Evolutionary conservation across 2,888 invertebrate species (phyloP).

Genomic region (Clostera curtula): DNA sequence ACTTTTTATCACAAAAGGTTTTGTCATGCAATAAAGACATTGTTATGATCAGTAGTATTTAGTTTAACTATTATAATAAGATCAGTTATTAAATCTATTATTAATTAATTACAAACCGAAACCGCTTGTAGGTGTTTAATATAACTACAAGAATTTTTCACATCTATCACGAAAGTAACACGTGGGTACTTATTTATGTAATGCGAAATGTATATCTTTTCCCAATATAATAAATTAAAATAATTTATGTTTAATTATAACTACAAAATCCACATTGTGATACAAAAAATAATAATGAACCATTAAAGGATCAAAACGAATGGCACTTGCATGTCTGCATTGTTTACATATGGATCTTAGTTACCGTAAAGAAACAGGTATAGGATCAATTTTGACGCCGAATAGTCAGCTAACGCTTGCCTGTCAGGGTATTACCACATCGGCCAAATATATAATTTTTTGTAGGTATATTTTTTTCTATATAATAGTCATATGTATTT

Average conservation of each 20-base stretch:
- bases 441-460: slow-evolving; percentile 71
- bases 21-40: slow-evolving; percentile 51
- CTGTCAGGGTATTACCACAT: slow-evolving; percentile 85
- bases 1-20: slow-evolving; percentile 26
- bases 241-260: slow-evolving; percentile 48
- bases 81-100: slow-evolving; percentile 32
- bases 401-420: slow-evolving; percentile 74
- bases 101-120: slow-evolving; percentile 52
- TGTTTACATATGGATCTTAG: slow-evolving; percentile 50
- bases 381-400: slow-evolving; percentile 66
- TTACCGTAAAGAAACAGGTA: slow-evolving; percentile 41
- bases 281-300: slow-evolving; percentile 44
- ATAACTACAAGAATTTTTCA: slow-evolving; percentile 58
- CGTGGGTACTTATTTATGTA: slow-evolving; percentile 60
- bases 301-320: slow-evolving; percentile 57
- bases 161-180: slow-evolving; percentile 70
- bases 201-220: slow-evolving; percentile 56
- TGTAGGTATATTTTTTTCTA: slow-evolving; percentile 70
- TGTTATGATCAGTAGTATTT: slow-evolving; percentile 43
- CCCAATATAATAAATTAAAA: slow-evolving; percentile 53
- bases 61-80: slow-evolving; percentile 24
- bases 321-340: slow-evolving; percentile 70
- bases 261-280: slow-evolving; percentile 49
- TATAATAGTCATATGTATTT: slow-evolving; percentile 74
- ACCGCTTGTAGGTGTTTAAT: slow-evolving; percentile 49